phyloP scores from a whole-genome alignment of 2,888 invertebrate genomes.

The Drosophila ustulata region DNA sequence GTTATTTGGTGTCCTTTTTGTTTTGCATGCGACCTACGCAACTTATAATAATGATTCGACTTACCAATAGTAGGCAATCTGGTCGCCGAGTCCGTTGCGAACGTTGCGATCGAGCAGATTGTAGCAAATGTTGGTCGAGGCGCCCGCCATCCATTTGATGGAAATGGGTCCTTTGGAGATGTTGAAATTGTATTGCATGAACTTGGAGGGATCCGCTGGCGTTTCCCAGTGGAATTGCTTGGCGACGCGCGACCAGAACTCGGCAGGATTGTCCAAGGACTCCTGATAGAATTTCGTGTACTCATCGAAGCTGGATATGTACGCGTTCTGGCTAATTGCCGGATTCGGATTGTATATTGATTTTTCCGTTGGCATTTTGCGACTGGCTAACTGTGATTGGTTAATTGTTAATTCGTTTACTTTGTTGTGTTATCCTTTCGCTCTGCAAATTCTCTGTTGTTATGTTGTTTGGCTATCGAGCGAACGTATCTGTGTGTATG shows the following conservation, averaged over 20 bases:
- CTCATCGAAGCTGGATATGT: slow-evolving; percentile 90
- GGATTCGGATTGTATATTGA: slow-evolving; percentile 87
- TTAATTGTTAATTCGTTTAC: slow-evolving; percentile 12
- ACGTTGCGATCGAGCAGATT: slow-evolving; percentile 97
- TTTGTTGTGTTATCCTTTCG: slow-evolving; percentile 58
- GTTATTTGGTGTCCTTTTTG: slow-evolving; percentile 38
- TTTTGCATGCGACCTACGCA: slow-evolving; percentile 42
- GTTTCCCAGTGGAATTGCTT: slow-evolving; percentile 97
- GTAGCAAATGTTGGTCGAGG: slow-evolving; percentile 97
- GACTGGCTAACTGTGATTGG: slow-evolving; percentile 18
- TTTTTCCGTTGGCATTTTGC: slow-evolving; percentile 87
- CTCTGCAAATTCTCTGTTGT: slow-evolving; percentile 9
- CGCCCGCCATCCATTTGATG: slow-evolving; percentile 98
- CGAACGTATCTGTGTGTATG: slow-evolving; percentile 18
- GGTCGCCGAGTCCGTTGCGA: slow-evolving; percentile 94
- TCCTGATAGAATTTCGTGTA: slow-evolving; percentile 93
- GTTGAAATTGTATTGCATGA: slow-evolving; percentile 96
- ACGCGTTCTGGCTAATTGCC: slow-evolving; percentile 87
- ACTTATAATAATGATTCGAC: slow-evolving; percentile 78
- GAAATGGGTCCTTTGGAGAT: slow-evolving; percentile 94
- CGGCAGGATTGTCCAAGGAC: slow-evolving; percentile 94
- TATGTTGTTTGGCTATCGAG: slow-evolving; percentile 32
- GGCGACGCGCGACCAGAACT: slow-evolving; percentile 97
- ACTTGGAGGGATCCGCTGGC: slow-evolving; percentile 90
- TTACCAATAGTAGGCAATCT: slow-evolving; percentile 98